Evolutionary conservation across 2,888 invertebrate species (phyloP), one percentile per base, ranked within the genome.

Genomic region (Mamestra brassicae): DNA sequence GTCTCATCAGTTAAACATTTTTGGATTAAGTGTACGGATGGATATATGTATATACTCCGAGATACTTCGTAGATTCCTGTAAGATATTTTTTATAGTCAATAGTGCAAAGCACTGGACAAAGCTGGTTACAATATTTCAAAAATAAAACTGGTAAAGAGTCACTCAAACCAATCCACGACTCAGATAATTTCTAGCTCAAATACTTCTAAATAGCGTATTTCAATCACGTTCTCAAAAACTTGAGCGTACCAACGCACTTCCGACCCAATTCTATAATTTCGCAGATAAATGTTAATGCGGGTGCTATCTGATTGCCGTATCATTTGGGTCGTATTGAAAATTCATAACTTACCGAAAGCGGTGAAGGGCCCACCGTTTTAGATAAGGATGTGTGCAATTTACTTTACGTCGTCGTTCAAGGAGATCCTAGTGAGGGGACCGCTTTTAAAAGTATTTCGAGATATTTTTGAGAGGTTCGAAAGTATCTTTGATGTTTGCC

Each of bases 371-470:
- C 83, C 74, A 74, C 71, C 87, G 77, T 87, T 85, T 81, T 74
- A 87, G 93, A 93, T 93, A 93, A 92, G 91, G 91, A 90, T 91
- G 92, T 90, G 90, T 89, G 91, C 93, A 93, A 93, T 93, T 92
- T 91, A 91, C 91, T 91, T 92, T 90, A 92, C 90, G 89, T 89
- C 85, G 85, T 84, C 87, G 81, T 85, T 84, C 54, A 70, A 83
- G 84, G 75, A 80, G 72, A 71, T 66, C 71, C 70, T 84, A 88
- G 83, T 73, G 86, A 74, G 62, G 87, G 74, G 81, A 68, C 45
- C 2, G 4, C 55, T 64, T 63, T 80, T 60, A 74, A 71, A 79
- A 55, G 71, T 70, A 26, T 73, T 65, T 64, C 1, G 6, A 42
- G 13, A 26, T 78, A 34, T 74, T 73, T 66, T 63, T 34, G 13